Evolutionary conservation across 2,797 vertebrate species (phyloP), one percentile per base, ranked within the genome.

Genomic region (Mergus octosetaceus): DNA sequence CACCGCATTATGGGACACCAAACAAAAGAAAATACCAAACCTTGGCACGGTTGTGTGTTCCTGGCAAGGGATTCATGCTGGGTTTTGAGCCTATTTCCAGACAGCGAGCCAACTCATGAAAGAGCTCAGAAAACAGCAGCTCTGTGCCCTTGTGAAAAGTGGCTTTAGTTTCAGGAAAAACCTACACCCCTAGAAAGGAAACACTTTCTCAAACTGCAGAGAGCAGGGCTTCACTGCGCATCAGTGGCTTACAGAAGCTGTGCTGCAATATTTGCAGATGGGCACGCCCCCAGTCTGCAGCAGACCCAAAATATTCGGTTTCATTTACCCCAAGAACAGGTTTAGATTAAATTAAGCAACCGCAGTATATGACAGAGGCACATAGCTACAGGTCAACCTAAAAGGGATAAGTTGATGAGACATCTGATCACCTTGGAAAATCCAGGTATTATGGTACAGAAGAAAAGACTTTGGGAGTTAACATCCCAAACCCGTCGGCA

Each of bases 351-450:
- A 39, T 56, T 56, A 77, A 90, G 61, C 0, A 0, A 82, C 28
- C 9, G 9, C 3, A 61, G 27, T 27, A 56, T 7, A 43, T n/a
- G 18, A 49, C 47, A 85, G 38, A 5, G 25, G 22, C 39, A 34
- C 87, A 60, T 6, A 38, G 28, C 49, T 85, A 4, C 45, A 49
- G 45, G 30, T 61, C 18, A 19, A 10, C 39, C 49, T 36, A n/a
- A 8, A 9, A 38, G 30, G 17, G 24, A 3, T 68, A 38, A 43
- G 2, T 0, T 56, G 64, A 28, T 27, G 27, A 65, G 4, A 3
- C 51, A 45, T 13, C 21, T 47, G 30, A 57, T 11, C 43, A 24
- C 24, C 43, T 57, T 22, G 12, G 19, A 73, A 27, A 58, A 64
- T 28, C 21, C 47, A 68, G 22, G 34, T 8, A 14, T 9, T 18